A percentile compares a stretch with the other conserved stretches of the same genome.
phyloP scores from a whole-genome alignment of 2,113 vertebrate genomes.

The Chrysemys picta region DNA sequence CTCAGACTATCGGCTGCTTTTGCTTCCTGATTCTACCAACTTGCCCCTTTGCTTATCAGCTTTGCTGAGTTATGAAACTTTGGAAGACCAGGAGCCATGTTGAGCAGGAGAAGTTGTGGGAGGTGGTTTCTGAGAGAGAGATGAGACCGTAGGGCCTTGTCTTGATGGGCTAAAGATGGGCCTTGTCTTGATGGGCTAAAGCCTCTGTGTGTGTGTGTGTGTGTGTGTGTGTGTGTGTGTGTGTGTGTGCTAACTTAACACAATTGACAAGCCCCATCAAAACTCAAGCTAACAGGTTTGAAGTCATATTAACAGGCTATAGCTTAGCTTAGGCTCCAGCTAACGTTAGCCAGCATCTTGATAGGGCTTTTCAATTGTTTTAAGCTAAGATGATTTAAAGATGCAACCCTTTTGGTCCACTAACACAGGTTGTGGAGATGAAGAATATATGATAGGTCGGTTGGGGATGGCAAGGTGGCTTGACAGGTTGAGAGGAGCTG shows the following conservation, averaged over 20 bases:
- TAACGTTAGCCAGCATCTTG: background rate
- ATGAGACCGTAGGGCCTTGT: background rate
- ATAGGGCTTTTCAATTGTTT: background rate
- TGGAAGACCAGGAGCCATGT: background rate
- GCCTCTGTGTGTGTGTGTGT: too few species aligned
- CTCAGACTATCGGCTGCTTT: background rate
- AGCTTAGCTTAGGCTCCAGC: background rate
- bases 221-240: background rate
- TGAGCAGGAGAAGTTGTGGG: background rate
- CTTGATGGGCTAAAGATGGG: background rate
- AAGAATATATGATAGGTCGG: fast-evolving
- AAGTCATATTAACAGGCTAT: background rate
- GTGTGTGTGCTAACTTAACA: background rate
- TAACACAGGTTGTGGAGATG: background rate
- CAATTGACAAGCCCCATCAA: background rate
- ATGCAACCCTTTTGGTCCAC: background rate
- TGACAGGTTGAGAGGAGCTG: fast-evolving
- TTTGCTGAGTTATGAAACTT: background rate
- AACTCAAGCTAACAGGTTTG: background rate
- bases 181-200: too few species aligned
- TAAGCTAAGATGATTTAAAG: background rate
- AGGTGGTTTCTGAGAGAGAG: background rate
- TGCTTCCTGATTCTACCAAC: background rate
- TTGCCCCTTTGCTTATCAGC: background rate
- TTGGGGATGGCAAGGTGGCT: background rate